Conservation (phyloP, 2,113 vertebrate genomes). For the Noturus placidus region DNA sequence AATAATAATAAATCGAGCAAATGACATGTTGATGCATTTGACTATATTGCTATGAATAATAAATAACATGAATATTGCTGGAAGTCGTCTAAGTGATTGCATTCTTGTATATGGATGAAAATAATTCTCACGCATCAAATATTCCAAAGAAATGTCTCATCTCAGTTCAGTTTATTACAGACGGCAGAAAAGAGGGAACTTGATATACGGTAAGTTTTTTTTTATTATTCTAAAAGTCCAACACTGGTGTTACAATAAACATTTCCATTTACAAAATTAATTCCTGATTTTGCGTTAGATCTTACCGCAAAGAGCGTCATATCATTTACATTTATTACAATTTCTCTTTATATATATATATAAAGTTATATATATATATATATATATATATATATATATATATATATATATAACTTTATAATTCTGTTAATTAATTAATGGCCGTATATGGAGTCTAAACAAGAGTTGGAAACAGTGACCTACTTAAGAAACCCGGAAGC, state of each 20-base stretch:
- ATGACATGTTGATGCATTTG: not conserved
- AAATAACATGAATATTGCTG: not conserved
- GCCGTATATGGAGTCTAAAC: not conserved
- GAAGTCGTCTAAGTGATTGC: not conserved
- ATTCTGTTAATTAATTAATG: not conserved
- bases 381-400: too few relatives aligned
- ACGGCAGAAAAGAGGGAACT: not conserved
- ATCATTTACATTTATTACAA: not conserved
- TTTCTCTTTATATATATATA: too few relatives aligned
- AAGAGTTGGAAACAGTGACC: not conserved
- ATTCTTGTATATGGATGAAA: conserved; percentile 8
- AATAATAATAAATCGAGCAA: not conserved
- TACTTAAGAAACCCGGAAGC: not conserved
- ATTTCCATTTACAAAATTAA: too few relatives aligned
- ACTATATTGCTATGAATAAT: not conserved
- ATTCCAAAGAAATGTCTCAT: not conserved
- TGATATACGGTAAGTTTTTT: not conserved
- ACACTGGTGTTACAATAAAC: not conserved
- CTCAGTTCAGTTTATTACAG: conserved; percentile 5
- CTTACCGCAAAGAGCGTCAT: not conserved
- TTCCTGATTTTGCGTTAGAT: not conserved
- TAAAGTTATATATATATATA: not conserved
- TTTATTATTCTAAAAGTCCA: not conserved
- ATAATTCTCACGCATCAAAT: not conserved
- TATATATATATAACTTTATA: not conserved